phyloP scores from a whole-genome alignment of 2,888 invertebrate genomes.

The Pseudanteris insignis region DNA sequence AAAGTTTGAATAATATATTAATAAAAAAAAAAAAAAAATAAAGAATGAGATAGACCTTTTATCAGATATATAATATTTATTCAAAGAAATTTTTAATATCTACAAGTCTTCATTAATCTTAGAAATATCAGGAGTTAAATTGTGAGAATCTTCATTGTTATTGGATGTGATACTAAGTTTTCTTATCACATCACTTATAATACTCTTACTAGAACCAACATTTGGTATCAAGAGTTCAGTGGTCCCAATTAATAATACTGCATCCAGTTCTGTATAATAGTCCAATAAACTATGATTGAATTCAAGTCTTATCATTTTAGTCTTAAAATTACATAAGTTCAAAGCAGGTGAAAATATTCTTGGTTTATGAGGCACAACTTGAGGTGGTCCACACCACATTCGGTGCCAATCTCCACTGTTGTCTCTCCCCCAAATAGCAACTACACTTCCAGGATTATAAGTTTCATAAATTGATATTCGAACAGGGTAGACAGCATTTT shows the following conservation, averaged over 20 bases:
- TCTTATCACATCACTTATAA: slow-evolving; percentile 56
- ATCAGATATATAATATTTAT: slow-evolving; percentile 58
- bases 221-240: slow-evolving; percentile 64
- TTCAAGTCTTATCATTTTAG: slow-evolving; percentile 78
- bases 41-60: slow-evolving; percentile 52
- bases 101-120: slow-evolving; percentile 57
- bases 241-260: slow-evolving; percentile 80
- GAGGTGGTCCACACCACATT: slow-evolving; percentile 80
- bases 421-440: slow-evolving; percentile 79
- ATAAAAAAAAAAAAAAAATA: background rate
- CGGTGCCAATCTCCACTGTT: slow-evolving; percentile 73
- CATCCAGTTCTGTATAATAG: slow-evolving; percentile 90
- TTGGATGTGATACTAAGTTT: slow-evolving; percentile 50
- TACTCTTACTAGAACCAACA: slow-evolving; percentile 52
- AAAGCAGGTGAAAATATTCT: slow-evolving; percentile 80
- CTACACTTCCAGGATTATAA: slow-evolving; percentile 85
- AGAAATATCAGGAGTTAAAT: slow-evolving; percentile 60
- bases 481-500: slow-evolving; percentile 74
- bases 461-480: slow-evolving; percentile 83
- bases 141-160: slow-evolving; percentile 54
- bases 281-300: slow-evolving; percentile 83
- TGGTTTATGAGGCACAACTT: slow-evolving; percentile 71
- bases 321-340: slow-evolving; percentile 59
- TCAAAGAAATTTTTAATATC: slow-evolving; percentile 55
- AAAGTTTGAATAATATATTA: no score